These are phyloP conservation scores for Elaeidobius kamerunicus DNA, from an alignment of 2,888 invertebrate species.

Conservation along the genomic window DNA sequence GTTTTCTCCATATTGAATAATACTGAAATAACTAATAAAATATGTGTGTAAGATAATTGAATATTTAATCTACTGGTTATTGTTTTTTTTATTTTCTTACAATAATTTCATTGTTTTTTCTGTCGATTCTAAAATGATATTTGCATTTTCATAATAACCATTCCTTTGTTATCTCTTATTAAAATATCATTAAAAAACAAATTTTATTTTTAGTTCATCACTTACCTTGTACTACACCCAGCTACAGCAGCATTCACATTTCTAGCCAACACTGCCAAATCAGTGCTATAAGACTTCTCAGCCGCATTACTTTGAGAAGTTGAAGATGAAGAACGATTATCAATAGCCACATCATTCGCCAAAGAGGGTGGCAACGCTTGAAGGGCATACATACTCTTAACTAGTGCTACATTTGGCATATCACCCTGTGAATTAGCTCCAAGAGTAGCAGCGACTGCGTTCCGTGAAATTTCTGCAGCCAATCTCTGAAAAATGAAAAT, in stretches of 20 bases:
- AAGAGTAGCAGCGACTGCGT: slow-evolving; percentile 58
- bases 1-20: too few relatives aligned
- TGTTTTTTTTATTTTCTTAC: too few relatives aligned
- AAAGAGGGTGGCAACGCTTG: slow-evolving; percentile 33
- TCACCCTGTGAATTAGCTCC: slow-evolving; percentile 37
- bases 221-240: slow-evolving; percentile 24
- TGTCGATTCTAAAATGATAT: too few relatives aligned
- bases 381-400: slow-evolving; percentile 42
- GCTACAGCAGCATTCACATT: slow-evolving; percentile 27
- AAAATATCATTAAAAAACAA: slow-evolving; percentile 2
- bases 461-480: slow-evolving; percentile 66
- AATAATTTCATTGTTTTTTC: too few relatives aligned
- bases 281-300: slow-evolving; percentile 36
- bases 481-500: slow-evolving; percentile 52
- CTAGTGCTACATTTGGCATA: slow-evolving; percentile 37
- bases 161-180: neutral
- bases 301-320: slow-evolving; percentile 37
- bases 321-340: slow-evolving; percentile 32
- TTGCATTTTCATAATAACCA: neutral
- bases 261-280: slow-evolving; percentile 34
- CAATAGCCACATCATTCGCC: slow-evolving; percentile 31
- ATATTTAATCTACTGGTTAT: too few relatives aligned
- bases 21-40: too few relatives aligned
- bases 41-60: too few relatives aligned
- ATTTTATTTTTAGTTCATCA: neutral